These are phyloP conservation scores for Polyommatus iphigenia DNA, from an alignment of 2,888 invertebrate genomes.

Conservation along the genomic window DNA sequence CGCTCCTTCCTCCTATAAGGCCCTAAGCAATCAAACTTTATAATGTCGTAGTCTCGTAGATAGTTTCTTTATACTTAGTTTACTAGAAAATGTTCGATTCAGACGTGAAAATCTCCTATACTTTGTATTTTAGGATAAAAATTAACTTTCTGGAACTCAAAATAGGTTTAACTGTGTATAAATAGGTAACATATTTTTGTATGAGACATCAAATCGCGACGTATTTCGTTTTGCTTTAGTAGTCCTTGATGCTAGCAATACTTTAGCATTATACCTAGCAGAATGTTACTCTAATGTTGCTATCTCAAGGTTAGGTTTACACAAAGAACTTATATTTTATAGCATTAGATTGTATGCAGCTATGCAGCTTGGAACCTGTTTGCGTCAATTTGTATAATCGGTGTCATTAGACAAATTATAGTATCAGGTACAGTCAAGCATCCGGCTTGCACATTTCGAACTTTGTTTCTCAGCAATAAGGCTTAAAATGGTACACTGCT, in stretches of 20 bases:
- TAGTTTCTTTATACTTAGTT: no score
- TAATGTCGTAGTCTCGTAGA: no score
- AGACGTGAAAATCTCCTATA: background rate
- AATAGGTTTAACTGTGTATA: background rate
- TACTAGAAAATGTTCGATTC: background rate
- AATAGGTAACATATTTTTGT: no score
- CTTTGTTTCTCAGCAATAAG: background rate
- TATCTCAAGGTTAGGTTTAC: background rate
- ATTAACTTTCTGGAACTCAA: background rate
- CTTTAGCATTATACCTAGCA: background rate
- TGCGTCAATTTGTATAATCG: conserved; percentile 1
- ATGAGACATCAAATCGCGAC: no score
- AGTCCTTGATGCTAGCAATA: no score
- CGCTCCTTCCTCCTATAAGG: no score
- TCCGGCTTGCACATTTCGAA: background rate
- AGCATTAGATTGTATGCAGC: conserved; percentile 19
- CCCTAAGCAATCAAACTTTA: no score
- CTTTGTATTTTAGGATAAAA: background rate
- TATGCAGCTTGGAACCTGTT: conserved; percentile 11
- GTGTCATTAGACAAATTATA: conserved; percentile 10
- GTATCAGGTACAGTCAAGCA: background rate
- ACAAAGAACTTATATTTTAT: conserved; percentile 13
- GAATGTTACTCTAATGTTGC: background rate
- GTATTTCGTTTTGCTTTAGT: no score
- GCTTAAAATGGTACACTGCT: background rate